Conservation (phyloP, 2,113 vertebrate genomes). For the Turnix velox region DNA sequence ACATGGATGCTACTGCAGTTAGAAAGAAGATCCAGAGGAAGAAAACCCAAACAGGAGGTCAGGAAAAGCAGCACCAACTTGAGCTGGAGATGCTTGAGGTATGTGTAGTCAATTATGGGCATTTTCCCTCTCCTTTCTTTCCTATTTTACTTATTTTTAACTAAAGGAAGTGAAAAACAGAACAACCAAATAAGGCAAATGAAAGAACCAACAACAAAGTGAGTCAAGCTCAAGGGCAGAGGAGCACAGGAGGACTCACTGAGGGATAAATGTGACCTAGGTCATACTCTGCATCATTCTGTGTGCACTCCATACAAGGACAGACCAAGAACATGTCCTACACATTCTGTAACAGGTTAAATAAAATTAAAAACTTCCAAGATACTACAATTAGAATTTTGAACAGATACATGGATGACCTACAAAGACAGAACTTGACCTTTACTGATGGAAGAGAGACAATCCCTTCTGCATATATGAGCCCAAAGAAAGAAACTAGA, state of each 20-base stretch:
- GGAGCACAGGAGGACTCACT: accelerated
- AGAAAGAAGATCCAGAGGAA: background rate
- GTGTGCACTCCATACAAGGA: background rate
- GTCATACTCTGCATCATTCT: background rate
- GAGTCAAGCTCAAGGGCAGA: background rate
- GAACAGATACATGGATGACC: background rate
- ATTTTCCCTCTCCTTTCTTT: background rate
- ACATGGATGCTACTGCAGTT: background rate
- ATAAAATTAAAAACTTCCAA: background rate
- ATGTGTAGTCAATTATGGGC: background rate
- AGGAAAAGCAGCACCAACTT: background rate
- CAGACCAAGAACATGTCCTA: background rate
- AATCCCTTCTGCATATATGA: background rate
- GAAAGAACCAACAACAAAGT: background rate
- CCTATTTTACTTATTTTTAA: background rate
- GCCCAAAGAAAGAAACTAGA: background rate
- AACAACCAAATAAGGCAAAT: background rate
- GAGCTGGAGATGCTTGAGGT: background rate
- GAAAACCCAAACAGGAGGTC: background rate
- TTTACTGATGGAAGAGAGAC: background rate
- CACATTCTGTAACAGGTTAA: background rate
- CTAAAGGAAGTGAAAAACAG: background rate
- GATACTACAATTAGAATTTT: background rate
- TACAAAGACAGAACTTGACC: background rate
- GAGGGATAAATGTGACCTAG: background rate